phyloP scores from a whole-genome alignment of 2,797 vertebrate species.

The Microctenopoma steveboyesi region DNA sequence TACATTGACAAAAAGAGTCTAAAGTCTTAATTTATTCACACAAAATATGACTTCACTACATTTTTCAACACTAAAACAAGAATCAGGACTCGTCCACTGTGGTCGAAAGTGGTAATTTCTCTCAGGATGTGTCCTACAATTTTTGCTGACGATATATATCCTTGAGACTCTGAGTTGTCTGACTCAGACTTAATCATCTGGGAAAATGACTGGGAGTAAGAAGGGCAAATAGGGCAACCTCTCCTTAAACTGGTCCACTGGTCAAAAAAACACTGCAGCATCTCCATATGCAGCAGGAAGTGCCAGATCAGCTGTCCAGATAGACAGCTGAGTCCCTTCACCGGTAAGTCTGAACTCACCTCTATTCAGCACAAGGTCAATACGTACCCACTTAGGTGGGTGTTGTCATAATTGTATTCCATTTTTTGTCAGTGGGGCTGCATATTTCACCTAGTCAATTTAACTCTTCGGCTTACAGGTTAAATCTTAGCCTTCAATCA shows the following conservation, averaged over 20 bases:
- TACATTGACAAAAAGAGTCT: background rate
- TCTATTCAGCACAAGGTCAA: conserved; percentile 18
- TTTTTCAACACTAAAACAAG: conserved; percentile 10
- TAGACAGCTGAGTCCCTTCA: conserved; percentile 16
- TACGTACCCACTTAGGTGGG: background rate
- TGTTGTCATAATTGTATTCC: background rate
- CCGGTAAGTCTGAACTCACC: background rate
- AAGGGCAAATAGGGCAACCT: conserved; percentile 50
- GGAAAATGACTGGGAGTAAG: conserved; percentile 31
- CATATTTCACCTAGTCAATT: background rate
- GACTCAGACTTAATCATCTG: conserved; percentile 36
- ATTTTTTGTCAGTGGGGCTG: background rate
- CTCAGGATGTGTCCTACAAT: conserved; percentile 43
- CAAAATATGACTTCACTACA: conserved; percentile 12
- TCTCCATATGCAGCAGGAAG: conserved; percentile 39
- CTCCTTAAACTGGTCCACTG: conserved; percentile 31
- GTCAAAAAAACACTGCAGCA: conserved; percentile 33
- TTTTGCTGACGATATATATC: conserved; percentile 48
- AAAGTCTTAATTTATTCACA: background rate
- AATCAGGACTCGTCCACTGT: conserved; percentile 15
- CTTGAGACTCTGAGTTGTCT: conserved; percentile 32
- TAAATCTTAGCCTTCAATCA: background rate
- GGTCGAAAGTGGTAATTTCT: conserved; percentile 31
- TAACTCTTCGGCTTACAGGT: background rate
- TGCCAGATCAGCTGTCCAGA: conserved; percentile 17